Evolutionary conservation across 2,797 vertebrate species (phyloP).

Genomic region (Trachops cirrhosus): DNA sequence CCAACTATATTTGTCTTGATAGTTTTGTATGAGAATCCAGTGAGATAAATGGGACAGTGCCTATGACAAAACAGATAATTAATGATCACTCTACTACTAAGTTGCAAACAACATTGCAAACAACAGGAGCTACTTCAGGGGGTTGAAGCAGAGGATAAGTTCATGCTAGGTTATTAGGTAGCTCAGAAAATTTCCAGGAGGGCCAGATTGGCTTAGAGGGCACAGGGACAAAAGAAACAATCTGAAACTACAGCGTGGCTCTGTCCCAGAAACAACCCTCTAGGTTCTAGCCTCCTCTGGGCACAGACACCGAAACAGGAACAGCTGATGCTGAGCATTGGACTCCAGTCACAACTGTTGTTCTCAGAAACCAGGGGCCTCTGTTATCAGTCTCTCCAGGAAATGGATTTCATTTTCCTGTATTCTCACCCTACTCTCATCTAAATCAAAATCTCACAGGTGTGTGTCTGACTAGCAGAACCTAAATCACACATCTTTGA

Average conservation of each 20-base stretch:
- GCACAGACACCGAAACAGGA: no score
- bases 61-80: not conserved
- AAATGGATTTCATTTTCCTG: not conserved
- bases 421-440: not conserved
- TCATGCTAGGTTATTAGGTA: not conserved
- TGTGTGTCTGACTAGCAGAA: not conserved
- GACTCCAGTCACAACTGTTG: not conserved
- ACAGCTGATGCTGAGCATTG: not conserved
- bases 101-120: not conserved
- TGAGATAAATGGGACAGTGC: not conserved
- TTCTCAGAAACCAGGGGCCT: not conserved
- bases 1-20: not conserved
- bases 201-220: not conserved
- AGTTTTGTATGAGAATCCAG: not conserved
- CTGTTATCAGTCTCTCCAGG: not conserved
- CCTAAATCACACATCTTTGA: not conserved
- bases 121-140: not conserved
- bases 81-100: not conserved
- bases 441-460: not conserved
- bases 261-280: not conserved
- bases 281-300: not conserved
- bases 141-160: not conserved
- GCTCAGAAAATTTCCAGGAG: not conserved
- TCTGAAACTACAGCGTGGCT: not conserved
- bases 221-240: not conserved